Percentiles rank a stretch among this genome's conserved stretches.
Evolutionary conservation across 2,888 invertebrate species (phyloP).

Genomic region (Cephus rjabovi): DNA sequence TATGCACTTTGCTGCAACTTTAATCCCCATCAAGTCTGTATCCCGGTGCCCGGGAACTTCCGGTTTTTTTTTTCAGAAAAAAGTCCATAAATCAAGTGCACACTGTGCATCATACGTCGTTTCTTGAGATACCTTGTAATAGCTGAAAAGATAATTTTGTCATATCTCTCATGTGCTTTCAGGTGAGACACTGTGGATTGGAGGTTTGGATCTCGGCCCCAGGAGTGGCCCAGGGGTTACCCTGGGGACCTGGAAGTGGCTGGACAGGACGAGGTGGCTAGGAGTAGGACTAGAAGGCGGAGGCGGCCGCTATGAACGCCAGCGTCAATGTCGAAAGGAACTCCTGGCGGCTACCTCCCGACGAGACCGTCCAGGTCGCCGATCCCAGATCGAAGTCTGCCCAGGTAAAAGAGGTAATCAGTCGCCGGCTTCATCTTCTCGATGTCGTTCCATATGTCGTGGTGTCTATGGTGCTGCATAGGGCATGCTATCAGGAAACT

Average conservation of each 20-base stretch:
- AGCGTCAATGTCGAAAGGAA: constrained; percentile 89
- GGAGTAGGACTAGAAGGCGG: constrained; percentile 39
- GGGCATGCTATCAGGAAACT: neutral
- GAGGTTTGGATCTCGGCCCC: constrained; percentile 63
- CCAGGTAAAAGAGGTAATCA: constrained; percentile 70
- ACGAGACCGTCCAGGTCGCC: constrained; percentile 91
- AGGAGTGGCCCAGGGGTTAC: constrained; percentile 64
- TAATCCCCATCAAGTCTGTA: neutral
- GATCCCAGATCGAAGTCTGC: constrained; percentile 85
- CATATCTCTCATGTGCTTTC: neutral
- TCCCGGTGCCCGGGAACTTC: neutral
- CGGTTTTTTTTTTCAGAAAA: neutral
- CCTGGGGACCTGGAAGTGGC: constrained; percentile 50
- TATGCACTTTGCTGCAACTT: neutral
- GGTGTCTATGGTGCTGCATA: constrained; percentile 1
- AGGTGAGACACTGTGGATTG: constrained; percentile 57
- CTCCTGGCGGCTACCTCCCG: constrained; percentile 92
- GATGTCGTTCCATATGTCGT: constrained; percentile 11
- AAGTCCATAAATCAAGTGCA: neutral
- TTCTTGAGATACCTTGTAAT: neutral
- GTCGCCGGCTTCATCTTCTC: constrained; percentile 19
- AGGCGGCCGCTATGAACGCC: constrained; percentile 85
- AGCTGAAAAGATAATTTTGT: neutral
- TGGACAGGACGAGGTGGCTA: constrained; percentile 47
- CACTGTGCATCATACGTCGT: too few relatives aligned